Conservation (phyloP, 30 jellyfish, hydroid and myxozoan genomes). For the Chrysaora quinquecirrha region DNA sequence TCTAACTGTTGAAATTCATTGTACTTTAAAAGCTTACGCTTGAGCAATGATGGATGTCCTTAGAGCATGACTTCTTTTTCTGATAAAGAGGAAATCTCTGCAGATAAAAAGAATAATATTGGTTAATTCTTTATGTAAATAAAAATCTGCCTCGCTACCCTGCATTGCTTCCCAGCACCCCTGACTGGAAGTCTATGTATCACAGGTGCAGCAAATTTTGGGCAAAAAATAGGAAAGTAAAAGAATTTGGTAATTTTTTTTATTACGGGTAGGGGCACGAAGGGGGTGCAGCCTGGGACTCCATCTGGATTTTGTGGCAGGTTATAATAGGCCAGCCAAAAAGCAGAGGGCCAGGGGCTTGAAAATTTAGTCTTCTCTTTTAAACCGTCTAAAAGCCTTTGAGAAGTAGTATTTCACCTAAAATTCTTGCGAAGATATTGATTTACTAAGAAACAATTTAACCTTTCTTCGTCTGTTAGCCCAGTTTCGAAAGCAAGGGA, state of each 20-base stretch:
- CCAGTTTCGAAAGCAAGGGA: conserved; percentile 55
- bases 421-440: no score
- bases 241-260: no score
- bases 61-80: conserved; percentile 62
- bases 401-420: no score
- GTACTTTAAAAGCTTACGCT: conserved; percentile 33
- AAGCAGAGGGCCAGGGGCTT: no score
- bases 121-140: not conserved
- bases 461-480: conserved; percentile 43
- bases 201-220: no score
- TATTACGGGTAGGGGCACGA: not conserved
- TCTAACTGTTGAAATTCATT: not conserved
- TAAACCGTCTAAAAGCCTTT: no score
- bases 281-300: not conserved
- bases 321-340: no score
- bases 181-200: no score
- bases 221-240: no score
- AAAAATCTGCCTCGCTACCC: not conserved
- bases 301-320: not conserved
- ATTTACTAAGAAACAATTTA: no score
- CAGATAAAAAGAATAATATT: not conserved
- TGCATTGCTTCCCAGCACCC: no score
- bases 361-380: no score
- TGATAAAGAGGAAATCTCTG: conserved; percentile 49
- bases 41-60: conserved; percentile 63